Evolutionary conservation across 2,888 invertebrate genomes (phyloP), one percentile per base, ranked within the genome.

Genomic region (Pherbina coryleti): DNA sequence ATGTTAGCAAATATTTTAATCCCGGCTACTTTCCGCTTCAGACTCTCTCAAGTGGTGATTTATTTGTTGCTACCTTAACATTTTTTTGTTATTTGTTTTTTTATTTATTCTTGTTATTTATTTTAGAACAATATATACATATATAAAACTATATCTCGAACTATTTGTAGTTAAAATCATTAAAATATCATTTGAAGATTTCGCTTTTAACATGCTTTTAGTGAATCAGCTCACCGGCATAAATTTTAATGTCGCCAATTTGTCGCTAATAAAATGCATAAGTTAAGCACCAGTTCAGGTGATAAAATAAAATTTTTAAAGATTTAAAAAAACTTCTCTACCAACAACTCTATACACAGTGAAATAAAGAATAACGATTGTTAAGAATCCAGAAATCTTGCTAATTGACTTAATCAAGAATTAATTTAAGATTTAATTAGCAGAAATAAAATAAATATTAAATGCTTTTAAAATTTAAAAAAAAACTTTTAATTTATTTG

Each of bases 401-500:
- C 19, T 55, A 71, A 71, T 31, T 55, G 31, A 34, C 19, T 57
- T 71, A 28, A 44, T 44, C 44, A 44, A 14, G 14, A 44, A 11
- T 44, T 44, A 44, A 28, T n/a, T 49, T 22, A 44, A 19, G 37
- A 71, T 34, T 71, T 55, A 71, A 71, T 71, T 71, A 71, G 31
- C 11, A 22, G 31, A 31, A 19, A 25, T 31, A 19, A 7, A 55
- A 53, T 71, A 55, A 71, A 67, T 67, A 19, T 71, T 5, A 71
- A 71, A 53, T 71, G 71, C 71, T 55, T 34, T 71, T 34, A 71
- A 71, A 55, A 71, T 31, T 71, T 22, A 34, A 55, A 37, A 53
- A n/a, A 22, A 55, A 71, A 34, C 28, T 34, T 44, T 44, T 9
- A 22, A 44, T 22, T 22, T 44, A 44, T 44, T 17, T 60, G 22